Evolutionary conservation across 2,888 invertebrate species (phyloP), one percentile per base, ranked within the genome.

Genomic region (Diadegma fenestrale): DNA sequence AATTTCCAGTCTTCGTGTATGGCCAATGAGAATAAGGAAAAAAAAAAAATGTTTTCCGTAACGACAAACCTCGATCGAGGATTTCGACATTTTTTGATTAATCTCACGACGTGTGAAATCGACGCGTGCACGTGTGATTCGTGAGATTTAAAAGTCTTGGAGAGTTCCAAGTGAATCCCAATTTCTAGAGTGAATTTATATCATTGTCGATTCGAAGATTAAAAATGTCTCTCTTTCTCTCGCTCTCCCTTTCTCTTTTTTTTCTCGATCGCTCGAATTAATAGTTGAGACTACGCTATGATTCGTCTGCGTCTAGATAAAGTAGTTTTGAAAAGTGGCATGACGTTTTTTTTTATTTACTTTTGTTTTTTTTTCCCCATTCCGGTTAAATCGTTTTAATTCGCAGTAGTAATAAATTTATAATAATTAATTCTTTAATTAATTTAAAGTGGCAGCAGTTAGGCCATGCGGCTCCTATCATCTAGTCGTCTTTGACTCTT

Each of bases 391-490:
- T 80, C 84, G 75, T 88, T 86, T 86, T 90, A 91, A 89, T 92
- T 58, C 91, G 91, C 86, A 91, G 90, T 91, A 92, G 90, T 93
- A 92, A 93, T 93, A 92, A 93, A 93, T 90, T 92, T 92, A 90
- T 73, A 72, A 66, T 91, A 91, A 91, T 92, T 91, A 91, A 90
- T 90, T 88, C 68, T 88, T 89, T 90, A 90, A 89, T 92, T 92
- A 90, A 90, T 93, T 73, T 89, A 91, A 92, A 93, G 92, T 93
- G 93, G 93, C 93, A 93, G 94, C 94, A 92, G 89, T 93, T 94
- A 93, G 93, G 94, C 94, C 93, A 93, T 94, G 92, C 93, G 93
- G 93, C 93, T 92, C 91, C 93, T 93, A 93, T 92, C 88, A 91
- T 91, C 92, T 93, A 93, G 89, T 93, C 92, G 88, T 92, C 91